Evolutionary conservation across 2,113 vertebrate genomes (phyloP).

Genomic region (Melanocharis versteri): DNA sequence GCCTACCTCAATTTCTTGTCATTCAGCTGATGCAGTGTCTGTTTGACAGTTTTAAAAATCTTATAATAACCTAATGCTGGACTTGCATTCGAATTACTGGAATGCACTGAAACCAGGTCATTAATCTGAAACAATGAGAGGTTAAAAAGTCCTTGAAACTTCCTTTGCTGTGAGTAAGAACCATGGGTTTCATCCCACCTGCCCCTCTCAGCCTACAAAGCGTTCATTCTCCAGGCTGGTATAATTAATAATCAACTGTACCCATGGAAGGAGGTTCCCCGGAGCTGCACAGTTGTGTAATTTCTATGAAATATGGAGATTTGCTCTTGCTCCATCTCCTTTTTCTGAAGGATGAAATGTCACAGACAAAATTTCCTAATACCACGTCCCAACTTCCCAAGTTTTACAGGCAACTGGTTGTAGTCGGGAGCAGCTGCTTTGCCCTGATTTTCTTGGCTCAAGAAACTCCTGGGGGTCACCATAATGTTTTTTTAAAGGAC

Average conservation of each 20-base stretch:
- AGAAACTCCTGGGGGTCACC: neutral
- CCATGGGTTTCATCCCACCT: neutral
- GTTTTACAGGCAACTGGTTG: neutral
- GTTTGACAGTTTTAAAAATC: neutral
- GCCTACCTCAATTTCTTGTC: neutral
- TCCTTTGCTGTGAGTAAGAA: neutral
- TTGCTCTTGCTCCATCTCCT: neutral
- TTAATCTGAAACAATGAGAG: neutral
- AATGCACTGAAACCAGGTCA: neutral
- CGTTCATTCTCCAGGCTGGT: neutral
- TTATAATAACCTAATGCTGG: neutral
- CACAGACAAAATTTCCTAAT: neutral
- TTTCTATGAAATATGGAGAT: neutral
- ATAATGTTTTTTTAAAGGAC: neutral
- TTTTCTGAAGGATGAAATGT: neutral
- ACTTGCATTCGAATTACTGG: neutral
- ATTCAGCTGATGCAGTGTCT: neutral
- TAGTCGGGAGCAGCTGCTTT: neutral
- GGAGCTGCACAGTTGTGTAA: neutral
- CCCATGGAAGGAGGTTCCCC: neutral
- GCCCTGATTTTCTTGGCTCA: neutral
- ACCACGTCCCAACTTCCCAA: neutral
- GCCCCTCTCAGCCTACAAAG: neutral
- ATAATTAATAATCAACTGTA: neutral
- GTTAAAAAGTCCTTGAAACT: constrained; percentile 2